These are phyloP conservation scores for Benitochromis conjunctus DNA, from an alignment of 2,113 vertebrate species.

Conservation along the genomic window DNA sequence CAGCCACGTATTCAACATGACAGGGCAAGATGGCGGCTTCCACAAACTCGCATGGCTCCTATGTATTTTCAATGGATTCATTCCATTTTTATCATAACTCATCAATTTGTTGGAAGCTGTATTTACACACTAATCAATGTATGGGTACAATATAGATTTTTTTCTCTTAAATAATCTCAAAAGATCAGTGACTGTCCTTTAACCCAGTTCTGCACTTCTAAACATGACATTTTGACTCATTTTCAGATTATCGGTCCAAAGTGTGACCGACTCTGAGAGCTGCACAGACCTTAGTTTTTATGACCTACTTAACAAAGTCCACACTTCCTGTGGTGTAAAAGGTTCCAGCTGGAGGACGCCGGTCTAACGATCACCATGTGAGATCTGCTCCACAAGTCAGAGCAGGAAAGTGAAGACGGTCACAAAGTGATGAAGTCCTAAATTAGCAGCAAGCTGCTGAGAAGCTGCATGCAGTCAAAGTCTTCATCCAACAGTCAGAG, in stretches of 20 bases:
- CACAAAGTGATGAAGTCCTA: background rate
- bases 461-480: background rate
- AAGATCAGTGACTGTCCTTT: background rate
- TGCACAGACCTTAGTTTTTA: too few relatives aligned
- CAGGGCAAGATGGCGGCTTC: background rate
- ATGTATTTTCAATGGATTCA: fast-evolving
- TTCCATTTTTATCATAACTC: background rate
- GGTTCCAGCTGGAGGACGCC: background rate
- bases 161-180: background rate
- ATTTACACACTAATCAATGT: background rate
- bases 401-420: background rate
- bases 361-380: background rate
- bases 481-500: background rate
- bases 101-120: fast-evolving
- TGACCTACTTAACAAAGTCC: background rate
- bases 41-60: background rate
- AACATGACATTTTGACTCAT: background rate
- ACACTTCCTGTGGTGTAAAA: background rate
- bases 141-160: background rate
- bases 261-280: background rate
- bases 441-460: background rate
- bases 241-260: background rate
- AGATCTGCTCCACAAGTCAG: background rate
- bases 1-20: background rate
- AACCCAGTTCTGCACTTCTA: background rate